Evolutionary conservation across 2,888 invertebrate genomes (phyloP).

Genomic region (Hypsopygia costalis): DNA sequence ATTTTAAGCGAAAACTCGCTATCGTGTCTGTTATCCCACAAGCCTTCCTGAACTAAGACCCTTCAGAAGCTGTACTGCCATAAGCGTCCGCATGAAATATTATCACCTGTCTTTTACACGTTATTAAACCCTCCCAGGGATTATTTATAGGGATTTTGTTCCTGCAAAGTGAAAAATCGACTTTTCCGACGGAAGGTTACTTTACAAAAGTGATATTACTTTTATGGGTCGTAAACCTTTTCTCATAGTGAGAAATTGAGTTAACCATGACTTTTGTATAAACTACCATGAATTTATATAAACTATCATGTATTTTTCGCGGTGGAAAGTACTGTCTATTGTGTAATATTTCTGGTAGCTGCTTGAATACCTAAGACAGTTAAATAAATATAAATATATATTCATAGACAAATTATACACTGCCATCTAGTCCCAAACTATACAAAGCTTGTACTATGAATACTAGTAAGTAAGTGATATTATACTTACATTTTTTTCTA

Average conservation of each 20-base stretch:
- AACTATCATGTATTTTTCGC: no score
- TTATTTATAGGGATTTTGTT: constrained; percentile 15
- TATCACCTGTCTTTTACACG: constrained; percentile 39
- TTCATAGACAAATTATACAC: no score
- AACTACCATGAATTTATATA: no score
- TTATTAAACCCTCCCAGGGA: constrained; percentile 27
- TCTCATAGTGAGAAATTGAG: neutral
- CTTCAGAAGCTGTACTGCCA: constrained; percentile 8
- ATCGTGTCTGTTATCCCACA: neutral
- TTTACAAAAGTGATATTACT: constrained; percentile 1
- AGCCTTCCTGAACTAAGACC: neutral
- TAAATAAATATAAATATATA: no score
- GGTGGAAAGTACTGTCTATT: no score
- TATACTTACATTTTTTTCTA: no score
- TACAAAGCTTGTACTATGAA: no score
- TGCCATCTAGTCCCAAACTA: no score
- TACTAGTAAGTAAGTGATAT: no score
- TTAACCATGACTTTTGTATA: neutral
- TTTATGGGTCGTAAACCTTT: constrained; percentile 2
- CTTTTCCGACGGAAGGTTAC: neutral
- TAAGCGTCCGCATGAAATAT: constrained; percentile 25
- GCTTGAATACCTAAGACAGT: no score
- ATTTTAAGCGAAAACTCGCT: neutral
- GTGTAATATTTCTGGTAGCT: no score
- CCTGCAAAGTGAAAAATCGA: constrained; percentile 13